Base-by-base conservation (phyloP, 2,888 invertebrate species). In the Craniophora ligustri region DNA sequence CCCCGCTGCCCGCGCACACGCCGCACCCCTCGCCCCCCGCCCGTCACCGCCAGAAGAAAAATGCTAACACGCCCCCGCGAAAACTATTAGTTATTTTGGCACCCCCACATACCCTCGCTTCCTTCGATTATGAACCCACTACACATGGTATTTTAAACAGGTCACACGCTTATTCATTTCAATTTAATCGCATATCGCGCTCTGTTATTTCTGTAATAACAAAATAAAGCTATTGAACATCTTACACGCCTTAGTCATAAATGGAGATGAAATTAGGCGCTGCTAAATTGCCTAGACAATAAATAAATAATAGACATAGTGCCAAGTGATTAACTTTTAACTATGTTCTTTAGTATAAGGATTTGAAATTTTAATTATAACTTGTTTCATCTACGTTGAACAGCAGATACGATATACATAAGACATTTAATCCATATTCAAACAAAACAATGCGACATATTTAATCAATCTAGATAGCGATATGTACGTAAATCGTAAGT, bases 81-180 rank as follows among this genome's bases (percentile, higher is more conserved):
- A 92, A 93, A 93, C 92, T 93, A 93, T 92, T 93, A 92, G 91
- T 93, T 92, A 92, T 92, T 92, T 93, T 91, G 92, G 92, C 92
- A 91, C 92, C 92, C 92, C 89, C 80, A 79, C 84, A 81, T n/a
- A 79, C 85, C 86, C 81, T 75, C 72, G 75, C 81, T 81, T 71
- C 78, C 80, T 85, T 86, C 88, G 86, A 89, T 91, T 89, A 91
- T 87, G 85, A 86, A 76, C 85, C 81, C 81, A 79, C 81, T 82
- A 84, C 82, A 79, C 76, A 69, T 76, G 75, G 75, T 75, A 67
- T 66, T 66, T 66, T 67, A 70, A 26, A 71, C 63, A 71, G 69
- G 49, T 71, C 56, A 65, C 47, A 59, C 46, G 19, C 36, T 67
- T 58, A 55, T 55, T 67, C 48, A 39, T 63, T 73, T 40, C 26